These are phyloP conservation scores for Ceuthmochares aereus DNA, from an alignment of 2,113 vertebrate species.

Conservation along the genomic window DNA sequence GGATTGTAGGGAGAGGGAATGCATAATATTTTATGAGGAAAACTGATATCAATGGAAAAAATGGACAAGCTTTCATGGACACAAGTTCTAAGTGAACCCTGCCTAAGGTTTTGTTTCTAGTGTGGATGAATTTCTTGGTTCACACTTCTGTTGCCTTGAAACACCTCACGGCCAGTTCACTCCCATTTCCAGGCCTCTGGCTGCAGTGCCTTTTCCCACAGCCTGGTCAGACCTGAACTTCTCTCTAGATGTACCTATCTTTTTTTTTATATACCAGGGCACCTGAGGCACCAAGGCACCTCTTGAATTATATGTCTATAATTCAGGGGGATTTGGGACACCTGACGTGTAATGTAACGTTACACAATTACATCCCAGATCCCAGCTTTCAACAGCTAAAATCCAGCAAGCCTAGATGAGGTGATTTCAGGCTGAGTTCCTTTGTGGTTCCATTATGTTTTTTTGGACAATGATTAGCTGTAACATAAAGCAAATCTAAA, in stretches of 20 bases:
- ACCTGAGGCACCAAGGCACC: slow-evolving; percentile 40
- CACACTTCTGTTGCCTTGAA: background rate
- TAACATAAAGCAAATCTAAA: slow-evolving; percentile 18
- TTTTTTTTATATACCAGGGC: background rate
- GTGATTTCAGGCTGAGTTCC: slow-evolving; percentile 26
- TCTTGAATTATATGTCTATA: slow-evolving; percentile 5
- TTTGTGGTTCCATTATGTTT: background rate
- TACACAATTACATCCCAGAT: slow-evolving; percentile 58
- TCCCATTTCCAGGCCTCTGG: slow-evolving; percentile 22
- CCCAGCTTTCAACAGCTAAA: slow-evolving; percentile 52
- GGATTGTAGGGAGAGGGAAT: background rate
- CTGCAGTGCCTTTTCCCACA: slow-evolving; percentile 27
- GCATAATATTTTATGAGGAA: background rate
- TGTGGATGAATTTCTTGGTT: background rate
- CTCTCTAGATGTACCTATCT: background rate
- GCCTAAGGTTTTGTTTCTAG: background rate
- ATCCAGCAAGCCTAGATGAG: background rate
- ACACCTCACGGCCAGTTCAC: slow-evolving; percentile 6
- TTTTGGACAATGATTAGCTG: background rate
- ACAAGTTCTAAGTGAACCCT: background rate
- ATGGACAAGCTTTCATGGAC: background rate
- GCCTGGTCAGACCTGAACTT: background rate
- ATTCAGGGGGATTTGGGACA: slow-evolving; percentile 62
- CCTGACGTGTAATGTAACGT: slow-evolving; percentile 54
- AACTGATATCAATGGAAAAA: slow-evolving; percentile 16